A percentile compares a stretch with the other conserved stretches of the same genome.
These are phyloP conservation scores for Gobio gobio DNA, from an alignment of 2,113 vertebrate genomes.

Conservation along the genomic window DNA sequence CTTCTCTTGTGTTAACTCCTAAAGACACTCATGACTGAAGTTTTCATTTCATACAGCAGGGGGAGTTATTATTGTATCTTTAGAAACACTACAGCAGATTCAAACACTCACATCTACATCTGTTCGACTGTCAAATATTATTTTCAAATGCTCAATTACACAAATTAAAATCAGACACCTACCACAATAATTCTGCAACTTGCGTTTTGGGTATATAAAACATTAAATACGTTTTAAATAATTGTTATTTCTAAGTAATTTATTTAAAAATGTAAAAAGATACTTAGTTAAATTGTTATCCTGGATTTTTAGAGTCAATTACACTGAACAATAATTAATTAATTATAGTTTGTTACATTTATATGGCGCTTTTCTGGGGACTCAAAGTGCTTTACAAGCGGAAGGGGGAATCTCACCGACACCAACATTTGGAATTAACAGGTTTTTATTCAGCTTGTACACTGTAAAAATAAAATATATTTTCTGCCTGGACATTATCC, in stretches of 20 bases:
- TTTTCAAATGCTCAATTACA: background rate
- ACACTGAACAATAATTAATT: conserved; percentile 21
- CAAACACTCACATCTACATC: conserved; percentile 47
- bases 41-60: conserved; percentile 47
- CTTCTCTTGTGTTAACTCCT: background rate
- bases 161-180: background rate
- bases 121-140: conserved; percentile 44
- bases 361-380: too few relatives aligned
- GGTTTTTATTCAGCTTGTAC: conserved; percentile 54
- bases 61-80: conserved; percentile 39
- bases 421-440: conserved; percentile 38
- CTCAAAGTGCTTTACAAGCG: too few relatives aligned
- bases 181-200: background rate
- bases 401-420: too few relatives aligned
- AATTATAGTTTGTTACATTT: too few relatives aligned
- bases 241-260: background rate
- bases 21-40: background rate
- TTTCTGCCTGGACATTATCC: too few relatives aligned
- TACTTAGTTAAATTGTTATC: too few relatives aligned
- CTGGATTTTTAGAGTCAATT: background rate
- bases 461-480: conserved; percentile 38
- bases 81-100: background rate
- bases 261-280: too few relatives aligned
- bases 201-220: background rate
- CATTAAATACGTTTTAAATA: background rate